Base-by-base conservation (phyloP, 2,113 vertebrate species). In the Atherinomorus stipes region DNA sequence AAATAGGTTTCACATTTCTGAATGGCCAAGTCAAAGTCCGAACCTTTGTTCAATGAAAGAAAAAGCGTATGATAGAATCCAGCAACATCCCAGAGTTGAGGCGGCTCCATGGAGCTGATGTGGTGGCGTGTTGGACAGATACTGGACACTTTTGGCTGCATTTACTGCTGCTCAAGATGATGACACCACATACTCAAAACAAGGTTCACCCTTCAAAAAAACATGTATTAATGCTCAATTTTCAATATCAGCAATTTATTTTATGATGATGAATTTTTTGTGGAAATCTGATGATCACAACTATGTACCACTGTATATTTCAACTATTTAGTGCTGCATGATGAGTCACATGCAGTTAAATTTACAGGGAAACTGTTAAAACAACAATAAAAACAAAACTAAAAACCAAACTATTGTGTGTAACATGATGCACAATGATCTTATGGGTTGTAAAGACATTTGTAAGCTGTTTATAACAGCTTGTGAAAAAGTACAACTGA, bases 381-480 rank as follows among this genome's bases (percentile, higher is more conserved):
- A 23, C 47, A 47, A 19, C 16, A 18, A n/a, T n/a, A n/a, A n/a
- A n/a, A n/a, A n/a, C n/a, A n/a, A n/a, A n/a, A n/a, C 11, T 53
- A 54, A 65, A 71, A 84, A 19, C 68, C 0, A 8, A 6, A 19
- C 45, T 61, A 3, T 61, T 34, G 50, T 53, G 37, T 47, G 28
- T 68, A 76, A 74, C 40, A 21, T 22, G 53, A 59, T 4, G 34
- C 40, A 60, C 22, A 13, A 1, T 19, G 22, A 21, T 65, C n/a
- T 58, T 51, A n/a, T 53, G 3, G 2, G 42, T 11, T 67, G 25
- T 26, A 38, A 78, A 28, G 64, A 76, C 61, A 74, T 80, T 70
- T 82, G 47, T 53, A 22, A 38, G 25, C 13, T 56, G 4, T 67
- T 4, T 21, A 11, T 18, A 57, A 45, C 44, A 21, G 25, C 11